A percentile compares a stretch with the other conserved stretches of the same genome.
Conservation (phyloP, 2,888 invertebrate genomes). For the Apomyelois bistriatella region DNA sequence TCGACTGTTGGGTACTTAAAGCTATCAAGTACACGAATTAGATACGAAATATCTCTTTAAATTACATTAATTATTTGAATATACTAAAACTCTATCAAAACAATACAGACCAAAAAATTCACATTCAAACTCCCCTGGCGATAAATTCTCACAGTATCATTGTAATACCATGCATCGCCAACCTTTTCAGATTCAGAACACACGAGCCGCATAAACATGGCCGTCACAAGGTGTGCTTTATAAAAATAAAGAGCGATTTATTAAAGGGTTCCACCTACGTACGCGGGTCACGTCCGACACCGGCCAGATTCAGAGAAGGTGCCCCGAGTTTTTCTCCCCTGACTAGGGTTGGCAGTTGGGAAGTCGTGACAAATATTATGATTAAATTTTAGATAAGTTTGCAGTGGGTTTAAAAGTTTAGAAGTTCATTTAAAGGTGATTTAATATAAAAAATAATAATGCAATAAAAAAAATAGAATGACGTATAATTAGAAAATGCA, state of each 20-base stretch:
- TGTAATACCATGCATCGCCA: conserved; percentile 17
- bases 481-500: no score
- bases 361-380: no score
- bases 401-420: no score
- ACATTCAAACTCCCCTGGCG: neutral
- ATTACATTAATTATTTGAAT: no score
- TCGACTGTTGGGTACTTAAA: no score
- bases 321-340: conserved; percentile 36
- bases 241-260: conserved; percentile 73
- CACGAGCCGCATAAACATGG: conserved; percentile 65
- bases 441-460: no score
- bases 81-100: neutral
- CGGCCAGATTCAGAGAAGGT: conserved; percentile 67
- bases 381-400: no score
- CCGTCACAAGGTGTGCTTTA: conserved; percentile 67
- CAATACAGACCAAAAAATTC: conserved; percentile 1
- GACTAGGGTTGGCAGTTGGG: neutral
- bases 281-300: conserved; percentile 56
- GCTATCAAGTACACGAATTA: no score
- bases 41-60: no score
- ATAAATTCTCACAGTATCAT: conserved; percentile 13
- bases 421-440: no score
- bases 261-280: conserved; percentile 54
- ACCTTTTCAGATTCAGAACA: conserved; percentile 55
- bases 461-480: no score